Percentiles rank a stretch among this genome's conserved stretches.
Evolutionary conservation across 2,888 invertebrate species (phyloP).

Genomic region (Cataglyphis albicans): DNA sequence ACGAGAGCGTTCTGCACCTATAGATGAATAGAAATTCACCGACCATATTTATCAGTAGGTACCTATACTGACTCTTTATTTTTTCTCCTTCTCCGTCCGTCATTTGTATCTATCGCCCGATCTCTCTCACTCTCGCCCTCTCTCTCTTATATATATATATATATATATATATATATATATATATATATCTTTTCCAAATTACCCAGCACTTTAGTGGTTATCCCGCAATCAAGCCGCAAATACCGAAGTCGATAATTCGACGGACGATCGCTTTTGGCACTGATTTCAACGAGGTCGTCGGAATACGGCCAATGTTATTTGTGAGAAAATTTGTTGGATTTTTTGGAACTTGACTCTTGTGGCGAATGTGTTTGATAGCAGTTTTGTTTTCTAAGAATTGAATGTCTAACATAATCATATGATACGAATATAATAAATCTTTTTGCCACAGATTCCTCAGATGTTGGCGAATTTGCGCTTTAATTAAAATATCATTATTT

Average conservation of each 20-base stretch:
- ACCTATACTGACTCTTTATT: slow-evolving; percentile 13
- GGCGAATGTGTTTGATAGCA: not conserved
- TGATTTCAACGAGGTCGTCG: slow-evolving; percentile 55
- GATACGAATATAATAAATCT: not conserved
- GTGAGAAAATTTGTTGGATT: slow-evolving; percentile 48
- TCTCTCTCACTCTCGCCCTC: slow-evolving; percentile 6
- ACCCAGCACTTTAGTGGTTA: slow-evolving; percentile 46
- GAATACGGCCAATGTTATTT: slow-evolving; percentile 61
- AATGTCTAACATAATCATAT: not conserved
- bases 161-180: not conserved
- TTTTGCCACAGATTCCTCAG: not conserved
- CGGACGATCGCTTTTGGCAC: slow-evolving; percentile 73
- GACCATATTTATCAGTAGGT: slow-evolving; percentile 59
- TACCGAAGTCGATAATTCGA: slow-evolving; percentile 75
- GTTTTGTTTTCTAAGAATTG: not conserved
- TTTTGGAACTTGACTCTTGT: not conserved
- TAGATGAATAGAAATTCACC: slow-evolving; percentile 51
- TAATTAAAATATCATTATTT: not conserved
- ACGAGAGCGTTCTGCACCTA: slow-evolving; percentile 54
- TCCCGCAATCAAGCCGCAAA: slow-evolving; percentile 72
- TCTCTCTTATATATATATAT: not conserved
- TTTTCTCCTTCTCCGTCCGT: slow-evolving; percentile 20
- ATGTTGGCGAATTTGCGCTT: not conserved
- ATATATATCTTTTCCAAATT: slow-evolving; percentile 46
- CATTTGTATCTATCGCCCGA: slow-evolving; percentile 32